These are phyloP conservation scores for Chaenogobius annularis DNA, from an alignment of 2,113 vertebrate species.

Conservation along the genomic window DNA sequence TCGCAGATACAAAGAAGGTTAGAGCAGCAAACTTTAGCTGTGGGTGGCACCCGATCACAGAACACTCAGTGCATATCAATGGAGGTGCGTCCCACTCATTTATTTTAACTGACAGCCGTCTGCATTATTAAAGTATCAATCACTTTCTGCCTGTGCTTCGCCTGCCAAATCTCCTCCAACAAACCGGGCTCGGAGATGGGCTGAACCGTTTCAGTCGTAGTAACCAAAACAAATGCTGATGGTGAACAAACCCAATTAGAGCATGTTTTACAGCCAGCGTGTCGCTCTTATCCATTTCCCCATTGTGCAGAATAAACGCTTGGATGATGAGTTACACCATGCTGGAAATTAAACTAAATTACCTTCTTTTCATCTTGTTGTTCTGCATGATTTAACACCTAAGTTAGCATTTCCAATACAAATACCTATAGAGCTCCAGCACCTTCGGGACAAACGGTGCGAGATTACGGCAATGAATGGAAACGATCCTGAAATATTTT, in stretches of 20 bases:
- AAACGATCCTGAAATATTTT: no score
- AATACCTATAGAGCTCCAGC: not conserved
- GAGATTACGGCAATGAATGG: no score
- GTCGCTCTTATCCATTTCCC: not conserved
- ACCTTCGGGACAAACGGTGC: no score
- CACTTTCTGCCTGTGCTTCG: not conserved
- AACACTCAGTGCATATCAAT: slow-evolving; percentile 6
- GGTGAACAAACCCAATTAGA: not conserved
- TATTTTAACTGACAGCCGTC: slow-evolving; percentile 8
- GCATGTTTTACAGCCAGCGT: not conserved
- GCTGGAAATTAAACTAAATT: no score
- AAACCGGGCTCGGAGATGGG: not conserved
- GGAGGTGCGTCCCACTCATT: not conserved
- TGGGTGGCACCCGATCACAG: not conserved
- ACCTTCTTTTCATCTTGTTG: not conserved
- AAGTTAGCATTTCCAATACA: not conserved
- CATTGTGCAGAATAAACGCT: not conserved
- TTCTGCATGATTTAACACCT: not conserved
- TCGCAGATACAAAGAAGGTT: not conserved
- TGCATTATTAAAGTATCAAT: slow-evolving; percentile 13
- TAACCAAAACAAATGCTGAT: slow-evolving; percentile 2
- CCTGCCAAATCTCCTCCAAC: not conserved
- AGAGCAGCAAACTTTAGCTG: not conserved
- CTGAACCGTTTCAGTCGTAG: not conserved
- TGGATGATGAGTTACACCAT: not conserved